Evolutionary conservation across 2,113 vertebrate species (phyloP).

Genomic region (Tenrec ecaudatus): DNA sequence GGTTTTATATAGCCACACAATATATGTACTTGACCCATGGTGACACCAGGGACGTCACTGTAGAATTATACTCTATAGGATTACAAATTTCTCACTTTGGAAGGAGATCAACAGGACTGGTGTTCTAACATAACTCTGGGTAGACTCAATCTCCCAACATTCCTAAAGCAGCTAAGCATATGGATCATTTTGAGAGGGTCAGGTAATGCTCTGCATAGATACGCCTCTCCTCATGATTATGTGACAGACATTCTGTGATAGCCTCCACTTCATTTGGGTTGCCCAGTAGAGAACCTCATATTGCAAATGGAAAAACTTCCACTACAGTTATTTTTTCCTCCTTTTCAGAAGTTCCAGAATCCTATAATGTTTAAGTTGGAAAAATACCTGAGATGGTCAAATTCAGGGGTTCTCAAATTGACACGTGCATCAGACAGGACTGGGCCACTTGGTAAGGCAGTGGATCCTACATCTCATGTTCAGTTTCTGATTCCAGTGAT

Average conservation of each 20-base stretch:
- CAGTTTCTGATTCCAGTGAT: not conserved
- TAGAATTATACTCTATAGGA: not conserved
- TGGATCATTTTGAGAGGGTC: not conserved
- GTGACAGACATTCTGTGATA: not conserved
- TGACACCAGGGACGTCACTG: not conserved
- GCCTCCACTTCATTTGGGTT: not conserved
- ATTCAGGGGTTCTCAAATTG: not conserved
- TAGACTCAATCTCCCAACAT: not conserved
- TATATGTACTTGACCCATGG: not conserved
- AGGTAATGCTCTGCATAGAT: not conserved
- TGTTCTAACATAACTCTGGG: no score
- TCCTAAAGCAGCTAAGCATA: not conserved
- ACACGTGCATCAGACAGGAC: not conserved
- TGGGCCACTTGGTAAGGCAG: not conserved
- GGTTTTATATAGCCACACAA: not conserved
- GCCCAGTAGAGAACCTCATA: not conserved
- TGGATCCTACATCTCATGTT: not conserved
- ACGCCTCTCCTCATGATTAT: not conserved
- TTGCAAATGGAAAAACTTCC: not conserved
- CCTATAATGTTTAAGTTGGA: not conserved
- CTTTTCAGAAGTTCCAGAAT: not conserved
- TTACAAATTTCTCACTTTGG: no score
- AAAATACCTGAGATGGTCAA: conserved; percentile 5
- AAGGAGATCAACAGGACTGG: no score
- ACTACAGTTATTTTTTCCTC: not conserved